Base-by-base conservation (phyloP, 2,113 vertebrate genomes). In the Tragelaphus scriptus region DNA sequence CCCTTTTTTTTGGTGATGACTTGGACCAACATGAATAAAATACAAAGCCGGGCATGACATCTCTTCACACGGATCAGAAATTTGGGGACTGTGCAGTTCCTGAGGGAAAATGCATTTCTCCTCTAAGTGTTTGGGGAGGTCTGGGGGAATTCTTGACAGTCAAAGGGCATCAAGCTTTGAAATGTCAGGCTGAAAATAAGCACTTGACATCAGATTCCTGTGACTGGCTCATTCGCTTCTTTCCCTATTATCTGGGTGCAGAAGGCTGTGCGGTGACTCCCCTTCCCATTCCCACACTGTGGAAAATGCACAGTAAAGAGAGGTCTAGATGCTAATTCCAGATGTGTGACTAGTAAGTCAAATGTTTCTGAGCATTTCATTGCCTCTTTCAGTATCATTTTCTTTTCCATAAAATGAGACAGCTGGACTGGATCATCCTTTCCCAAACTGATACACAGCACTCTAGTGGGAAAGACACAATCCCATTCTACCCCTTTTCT, bases 11-110 rank as follows among this genome's bases (percentile, higher is more conserved):
- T 75, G 28, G 51, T 85, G 56, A 85, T 81, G 81, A 26, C 30
- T 95, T 90, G 63, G 71, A 61, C 87, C 68, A 92, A 81, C 47
- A 92, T 58, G 84, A 96, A 94, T 92, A 96, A 97, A 90, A 90
- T 75, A 85, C 90, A 82, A 95, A 68, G 51, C 63, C 53, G 28
- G 0, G 51, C 36, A 5, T 84, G 81, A 86, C 49, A 75, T 19
- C 17, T 84, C 79, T 85, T 85, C 63, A 75, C 47, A 56, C 1
- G 1, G 49, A 96, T 51, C 47, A 77, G 85, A 93, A 79, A 91
- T 85, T 75, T 40, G 51, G 53, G 71, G 23, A 91, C 63, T 88
- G 53, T 51, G 6, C 40, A 32, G 95, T 75, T 95, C 47, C 51
- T 5, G 79, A 94, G 51, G 85, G 75, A 63, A 77, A 94, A 86